These are phyloP conservation scores for Riptortus pedestris DNA, from an alignment of 1,140 invertebrate species.

Conservation along the genomic window DNA sequence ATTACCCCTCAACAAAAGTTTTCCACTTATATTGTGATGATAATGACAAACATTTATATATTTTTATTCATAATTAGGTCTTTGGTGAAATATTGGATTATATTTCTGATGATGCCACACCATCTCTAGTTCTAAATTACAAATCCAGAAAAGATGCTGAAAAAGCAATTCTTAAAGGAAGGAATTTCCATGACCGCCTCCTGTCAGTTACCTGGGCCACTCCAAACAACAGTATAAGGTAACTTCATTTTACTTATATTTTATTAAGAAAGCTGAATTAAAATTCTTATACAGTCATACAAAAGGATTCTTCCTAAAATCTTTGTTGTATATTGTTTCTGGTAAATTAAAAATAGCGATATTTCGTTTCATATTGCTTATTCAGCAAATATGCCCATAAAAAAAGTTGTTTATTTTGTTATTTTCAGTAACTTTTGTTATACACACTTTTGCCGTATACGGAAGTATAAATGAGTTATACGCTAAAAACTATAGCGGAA, in stretches of 20 bases:
- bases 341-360: too few relatives aligned
- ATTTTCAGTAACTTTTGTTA: too few relatives aligned
- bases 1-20: too few relatives aligned
- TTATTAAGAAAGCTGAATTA: background rate
- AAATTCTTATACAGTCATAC: background rate
- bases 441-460: too few relatives aligned
- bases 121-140: constrained; percentile 58
- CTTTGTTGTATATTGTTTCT: background rate
- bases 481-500: too few relatives aligned
- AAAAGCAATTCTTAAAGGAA: constrained; percentile 51
- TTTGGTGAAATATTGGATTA: constrained; percentile 60
- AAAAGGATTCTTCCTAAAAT: background rate
- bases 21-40: too few relatives aligned
- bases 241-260: background rate
- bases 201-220: constrained; percentile 38
- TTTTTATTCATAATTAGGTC: constrained; percentile 42
- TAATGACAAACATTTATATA: background rate
- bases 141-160: constrained; percentile 64
- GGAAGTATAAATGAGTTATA: too few relatives aligned
- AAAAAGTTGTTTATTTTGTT: too few relatives aligned
- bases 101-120: constrained; percentile 51
- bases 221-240: constrained; percentile 30
- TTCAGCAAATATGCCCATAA: too few relatives aligned
- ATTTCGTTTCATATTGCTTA: too few relatives aligned
- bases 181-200: constrained; percentile 49